Evolutionary conservation across 2,888 invertebrate species (phyloP).

Genomic region (Megastigmus dorsalis): DNA sequence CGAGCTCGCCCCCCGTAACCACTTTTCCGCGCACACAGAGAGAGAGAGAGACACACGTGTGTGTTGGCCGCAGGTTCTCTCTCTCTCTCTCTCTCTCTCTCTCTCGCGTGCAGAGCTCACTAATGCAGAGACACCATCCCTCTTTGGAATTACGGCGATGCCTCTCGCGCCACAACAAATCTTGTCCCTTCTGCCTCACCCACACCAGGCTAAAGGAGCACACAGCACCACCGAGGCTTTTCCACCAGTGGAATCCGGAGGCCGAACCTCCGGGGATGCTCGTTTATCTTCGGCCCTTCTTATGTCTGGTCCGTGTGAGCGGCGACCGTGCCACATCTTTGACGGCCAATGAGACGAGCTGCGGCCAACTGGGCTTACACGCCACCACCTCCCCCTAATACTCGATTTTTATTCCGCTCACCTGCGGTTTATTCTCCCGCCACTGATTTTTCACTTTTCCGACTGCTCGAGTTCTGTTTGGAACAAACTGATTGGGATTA

Average conservation of each 20-base stretch:
- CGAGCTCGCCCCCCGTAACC: constrained; percentile 20
- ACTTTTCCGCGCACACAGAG: constrained; percentile 6
- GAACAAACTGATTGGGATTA: too few relatives aligned
- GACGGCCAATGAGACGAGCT: constrained; percentile 22
- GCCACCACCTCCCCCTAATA: too few relatives aligned
- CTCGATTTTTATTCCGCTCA: too few relatives aligned
- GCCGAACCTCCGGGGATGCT: constrained; percentile 19
- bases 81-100: too few relatives aligned
- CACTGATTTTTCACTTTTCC: too few relatives aligned
- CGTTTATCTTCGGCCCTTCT: constrained; percentile 44
- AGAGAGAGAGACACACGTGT: too few relatives aligned
- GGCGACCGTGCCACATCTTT: constrained; percentile 3
- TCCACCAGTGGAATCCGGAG: constrained; percentile 27
- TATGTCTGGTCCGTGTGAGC: too few relatives aligned
- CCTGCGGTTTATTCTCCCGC: too few relatives aligned
- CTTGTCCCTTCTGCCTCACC: constrained; percentile 32
- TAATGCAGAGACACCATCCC: constrained; percentile 41
- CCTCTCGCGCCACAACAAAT: constrained; percentile 47
- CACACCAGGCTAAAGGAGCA: not conserved
- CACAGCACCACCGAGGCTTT: too few relatives aligned
- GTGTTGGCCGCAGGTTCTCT: too few relatives aligned
- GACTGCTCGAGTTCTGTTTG: too few relatives aligned
- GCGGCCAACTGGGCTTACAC: too few relatives aligned
- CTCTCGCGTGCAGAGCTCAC: not conserved
- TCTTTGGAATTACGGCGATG: constrained; percentile 50